phyloP scores from a whole-genome alignment of 2,113 vertebrate genomes.

The Myxocyprinus asiaticus region DNA sequence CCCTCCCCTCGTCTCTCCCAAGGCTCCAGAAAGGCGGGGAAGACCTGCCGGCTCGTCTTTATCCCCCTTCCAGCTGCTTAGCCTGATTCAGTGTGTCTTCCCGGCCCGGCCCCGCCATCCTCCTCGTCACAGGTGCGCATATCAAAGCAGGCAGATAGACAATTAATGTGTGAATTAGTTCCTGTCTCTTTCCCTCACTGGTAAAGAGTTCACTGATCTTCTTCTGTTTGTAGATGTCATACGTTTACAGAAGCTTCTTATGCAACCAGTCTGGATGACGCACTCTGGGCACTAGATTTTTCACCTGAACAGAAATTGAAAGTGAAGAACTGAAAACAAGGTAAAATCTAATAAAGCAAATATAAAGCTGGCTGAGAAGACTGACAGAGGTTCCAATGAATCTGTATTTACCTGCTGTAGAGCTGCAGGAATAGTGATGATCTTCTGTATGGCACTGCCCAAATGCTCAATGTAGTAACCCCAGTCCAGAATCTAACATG shows the following conservation, averaged over 20 bases:
- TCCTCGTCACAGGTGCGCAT: background rate
- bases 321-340: background rate
- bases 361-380: too few relatives aligned
- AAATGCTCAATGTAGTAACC: constrained; percentile 95
- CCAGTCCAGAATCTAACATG: constrained; percentile 93
- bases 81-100: too few relatives aligned
- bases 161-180: constrained; percentile 54
- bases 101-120: too few relatives aligned
- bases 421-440: constrained; percentile 97
- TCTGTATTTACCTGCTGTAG: constrained; percentile 85
- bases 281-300: constrained; percentile 95
- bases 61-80: too few relatives aligned
- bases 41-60: too few relatives aligned
- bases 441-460: constrained; percentile 96
- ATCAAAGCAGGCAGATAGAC: too few relatives aligned
- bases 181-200: constrained; percentile 89
- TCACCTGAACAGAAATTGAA: constrained; percentile 81
- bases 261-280: constrained; percentile 97
- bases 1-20: too few relatives aligned
- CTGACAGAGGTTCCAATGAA: too few relatives aligned
- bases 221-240: constrained; percentile 94
- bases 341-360: background rate
- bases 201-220: constrained; percentile 95
- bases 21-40: too few relatives aligned
- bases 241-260: constrained; percentile 96